These are phyloP conservation scores for Trogon melanurus DNA, from an alignment of 2,113 vertebrate genomes.

Conservation along the genomic window DNA sequence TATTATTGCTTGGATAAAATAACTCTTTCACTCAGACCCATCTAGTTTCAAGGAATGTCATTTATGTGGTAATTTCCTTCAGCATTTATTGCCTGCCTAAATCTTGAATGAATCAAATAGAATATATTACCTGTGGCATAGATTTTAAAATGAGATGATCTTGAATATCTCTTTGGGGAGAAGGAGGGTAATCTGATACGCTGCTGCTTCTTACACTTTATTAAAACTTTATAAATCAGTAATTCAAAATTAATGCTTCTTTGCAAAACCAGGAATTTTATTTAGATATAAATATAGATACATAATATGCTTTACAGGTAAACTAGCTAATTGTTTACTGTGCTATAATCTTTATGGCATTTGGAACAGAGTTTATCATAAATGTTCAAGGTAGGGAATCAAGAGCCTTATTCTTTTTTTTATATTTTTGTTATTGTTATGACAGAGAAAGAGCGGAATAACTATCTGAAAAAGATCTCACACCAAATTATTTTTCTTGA, in stretches of 20 bases:
- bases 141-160: neutral
- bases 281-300: neutral
- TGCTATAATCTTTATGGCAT: neutral
- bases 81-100: constrained; percentile 48
- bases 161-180: neutral
- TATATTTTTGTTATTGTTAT: neutral
- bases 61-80: constrained; percentile 60
- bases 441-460: neutral
- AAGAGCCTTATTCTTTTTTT: neutral
- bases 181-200: neutral
- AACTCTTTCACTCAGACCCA: neutral
- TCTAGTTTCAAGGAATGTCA: constrained; percentile 47
- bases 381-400: neutral
- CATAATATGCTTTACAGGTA: neutral
- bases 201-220: neutral
- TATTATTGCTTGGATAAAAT: neutral
- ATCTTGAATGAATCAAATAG: constrained; percentile 8
- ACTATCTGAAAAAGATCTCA: neutral
- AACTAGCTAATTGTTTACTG: neutral
- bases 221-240: neutral
- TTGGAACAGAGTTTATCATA: neutral
- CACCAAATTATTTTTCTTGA: neutral
- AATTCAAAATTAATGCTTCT: neutral
- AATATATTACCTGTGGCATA: constrained; percentile 43
- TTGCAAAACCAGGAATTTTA: neutral